phyloP scores from a whole-genome alignment of 2,797 vertebrate genomes.

The Buphagus erythrorhynchus region DNA sequence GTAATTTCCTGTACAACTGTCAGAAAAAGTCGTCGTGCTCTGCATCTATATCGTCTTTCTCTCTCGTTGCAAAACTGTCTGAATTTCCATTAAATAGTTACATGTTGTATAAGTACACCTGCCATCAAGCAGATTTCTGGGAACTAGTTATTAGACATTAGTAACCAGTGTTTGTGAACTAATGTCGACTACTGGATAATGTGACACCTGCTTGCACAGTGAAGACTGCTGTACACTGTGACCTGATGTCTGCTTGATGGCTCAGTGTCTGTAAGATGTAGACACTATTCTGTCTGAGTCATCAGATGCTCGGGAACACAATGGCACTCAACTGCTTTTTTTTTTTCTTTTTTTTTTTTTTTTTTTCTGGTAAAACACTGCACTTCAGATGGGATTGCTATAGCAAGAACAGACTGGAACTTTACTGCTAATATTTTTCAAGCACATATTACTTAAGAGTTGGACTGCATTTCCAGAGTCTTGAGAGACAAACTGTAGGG shows the following conservation, averaged over 20 bases:
- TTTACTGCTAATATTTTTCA: neutral
- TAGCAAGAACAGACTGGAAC: neutral
- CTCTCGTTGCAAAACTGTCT: neutral
- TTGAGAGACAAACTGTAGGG: neutral
- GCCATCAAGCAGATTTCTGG: neutral
- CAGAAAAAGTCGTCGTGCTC: neutral
- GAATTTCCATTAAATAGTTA: conserved; percentile 20
- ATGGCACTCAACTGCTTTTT: neutral
- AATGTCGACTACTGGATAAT: neutral
- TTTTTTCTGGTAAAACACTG: neutral
- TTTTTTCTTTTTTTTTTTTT: neutral
- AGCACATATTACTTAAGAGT: neutral
- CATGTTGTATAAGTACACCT: neutral
- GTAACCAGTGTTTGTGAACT: neutral
- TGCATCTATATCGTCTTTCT: neutral
- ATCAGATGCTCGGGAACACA: neutral
- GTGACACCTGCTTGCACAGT: neutral
- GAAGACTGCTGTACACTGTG: neutral
- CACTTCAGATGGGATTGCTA: neutral
- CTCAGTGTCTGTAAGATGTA: neutral
- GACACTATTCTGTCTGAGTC: neutral
- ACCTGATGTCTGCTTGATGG: neutral
- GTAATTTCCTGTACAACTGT: neutral
- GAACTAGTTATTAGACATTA: conserved; percentile 20
- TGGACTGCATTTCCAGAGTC: neutral